Base-by-base conservation (phyloP, 1,140 invertebrate species). In the Lethrus apterus region DNA sequence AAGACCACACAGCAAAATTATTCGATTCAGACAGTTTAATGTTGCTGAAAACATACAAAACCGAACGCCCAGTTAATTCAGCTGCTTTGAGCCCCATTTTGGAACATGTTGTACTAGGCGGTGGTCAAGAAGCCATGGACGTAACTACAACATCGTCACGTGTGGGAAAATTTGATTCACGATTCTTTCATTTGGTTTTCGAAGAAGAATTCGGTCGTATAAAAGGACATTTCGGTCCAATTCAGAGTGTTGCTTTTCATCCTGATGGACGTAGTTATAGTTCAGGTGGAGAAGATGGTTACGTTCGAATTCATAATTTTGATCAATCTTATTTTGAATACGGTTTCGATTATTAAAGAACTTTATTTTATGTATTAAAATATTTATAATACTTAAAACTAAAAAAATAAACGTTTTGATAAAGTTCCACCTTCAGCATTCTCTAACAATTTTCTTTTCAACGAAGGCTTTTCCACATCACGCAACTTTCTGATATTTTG, bases 201-300 rank as follows among this genome's bases (percentile, higher is more conserved):
- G 96, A 99, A 73, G 95, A 99, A 70, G 97, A 99, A 71, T 99
- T 99, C 71, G 96, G 86, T 0, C 73, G 94, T 43, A 84, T 99
- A 0, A 99, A 99, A 68, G 96, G 95, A 36, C 97, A 99, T 74
- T 99, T 99, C 65, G 97, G 97, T 58, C 97, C 97, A 1, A 99
- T 99, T 58, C 99, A 99, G 76, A 93, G 90, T 68, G 78, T 99
- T 42, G 89, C 89, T 32, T 99, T 98, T 71, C 93, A 98, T 76
- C 97, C 97, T 8, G 92, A 96, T 76, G 97, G 97, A 26, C 92
- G 88, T 63, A 92, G 91, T 66, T 97, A 95, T 66, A 87, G 89
- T 41, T 95, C 90, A 52, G 97, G 96, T 30, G 96, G 93, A 63
- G 96, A 99, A 76, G 97, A 99, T 69, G 97, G 97, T 78, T 98